Base-by-base conservation (phyloP, 2,797 vertebrate species). In the Otolemur crassicaudatus region DNA sequence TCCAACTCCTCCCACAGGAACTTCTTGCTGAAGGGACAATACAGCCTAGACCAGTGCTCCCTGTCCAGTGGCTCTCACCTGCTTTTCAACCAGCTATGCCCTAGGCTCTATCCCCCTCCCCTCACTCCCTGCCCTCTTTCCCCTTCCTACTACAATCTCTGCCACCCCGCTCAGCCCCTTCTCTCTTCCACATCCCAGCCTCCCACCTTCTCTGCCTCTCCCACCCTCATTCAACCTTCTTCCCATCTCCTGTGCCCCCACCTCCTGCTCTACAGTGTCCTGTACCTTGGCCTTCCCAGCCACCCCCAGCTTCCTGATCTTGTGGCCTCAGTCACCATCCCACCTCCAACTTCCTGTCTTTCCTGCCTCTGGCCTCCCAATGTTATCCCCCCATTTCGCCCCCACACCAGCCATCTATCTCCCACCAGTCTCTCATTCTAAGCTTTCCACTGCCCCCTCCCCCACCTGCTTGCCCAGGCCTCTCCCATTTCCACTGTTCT, bases 1-100 rank as follows among this genome's bases (percentile, higher is more conserved):
- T 98, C 97, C 93, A 98, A 96, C 89, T 98, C 98, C 70, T 98
- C 98, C 97, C 98, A 98, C 43, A 98, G 96, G 75, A 98, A 98
- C 58, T 98, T 98, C 96, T 98, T 98, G 92, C 98, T 98, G 95
- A 56, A 72, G 80, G 65, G 76, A 87, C 63, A 95, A 58, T 49
- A 23, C 11, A 63, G 83, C 46, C 69, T 60, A 43, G 61, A 77
- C 40, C 13, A 61, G 49, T 10, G 29, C 37, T 7, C 65, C 16
- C 11, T n/a, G 40, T 34, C 86, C 40, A 43, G 75, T 5, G 56
- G 70, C 20, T 43, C 40, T 75, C 84, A 58, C 17, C 37, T 14
- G 2, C 5, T 83, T 72, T 43, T 34, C 87, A 70, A 27, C 6
- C 16, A 46, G 31, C 14, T 23, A 37, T 29, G 13, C 31, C 13